Evolutionary conservation across 2,797 vertebrate species (phyloP), one percentile per base, ranked within the genome.

Genomic region (Platyrinchus mystaceus): DNA sequence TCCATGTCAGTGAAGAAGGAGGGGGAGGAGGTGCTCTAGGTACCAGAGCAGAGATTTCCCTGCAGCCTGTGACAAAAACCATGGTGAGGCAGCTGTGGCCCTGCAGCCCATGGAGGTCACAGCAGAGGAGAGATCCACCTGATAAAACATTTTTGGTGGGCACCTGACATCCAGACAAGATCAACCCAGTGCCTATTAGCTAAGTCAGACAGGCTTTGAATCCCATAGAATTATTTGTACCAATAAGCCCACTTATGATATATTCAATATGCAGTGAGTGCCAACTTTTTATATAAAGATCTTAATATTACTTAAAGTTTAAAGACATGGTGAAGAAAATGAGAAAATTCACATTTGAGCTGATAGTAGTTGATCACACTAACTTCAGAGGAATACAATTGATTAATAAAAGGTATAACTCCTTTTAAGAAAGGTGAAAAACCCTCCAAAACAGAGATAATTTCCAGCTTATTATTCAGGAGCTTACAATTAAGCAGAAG

Each of bases 51-150:
- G 64, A 10, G 6, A 23, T 49, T 55, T 7, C 18, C 28, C 17
- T n/a, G 23, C 23, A 53, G 46, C 30, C 26, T 0, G 0, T 4
- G 14, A 27, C 26, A 6, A 28, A 78, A 59, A 3, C 19, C 13
- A 11, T 19, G 39, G 12, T 36, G 46, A 26, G 12, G 14, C 20
- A 76, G 23, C 39, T 43, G 44, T 36, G 16, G 1, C 27, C 5
- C 39, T 59, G 64, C 28, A 47, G 34, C 8, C 34, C 34, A 9
- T 21, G 13, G 22, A n/a, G 12, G 9, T 23, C 22, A 6, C 1
- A 6, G 23, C 8, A 36, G 3, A 59, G 46, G 14, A 66, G 27
- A 66, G 18, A 22, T 43, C 20, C 36, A 26, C 14, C 34, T 60
- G 9, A 17, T 53, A 49, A 47, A 55, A 27, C 20, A 71, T 30